phyloP scores from a whole-genome alignment of 2,797 vertebrate genomes.

The Enteromius unitaeniatus region DNA sequence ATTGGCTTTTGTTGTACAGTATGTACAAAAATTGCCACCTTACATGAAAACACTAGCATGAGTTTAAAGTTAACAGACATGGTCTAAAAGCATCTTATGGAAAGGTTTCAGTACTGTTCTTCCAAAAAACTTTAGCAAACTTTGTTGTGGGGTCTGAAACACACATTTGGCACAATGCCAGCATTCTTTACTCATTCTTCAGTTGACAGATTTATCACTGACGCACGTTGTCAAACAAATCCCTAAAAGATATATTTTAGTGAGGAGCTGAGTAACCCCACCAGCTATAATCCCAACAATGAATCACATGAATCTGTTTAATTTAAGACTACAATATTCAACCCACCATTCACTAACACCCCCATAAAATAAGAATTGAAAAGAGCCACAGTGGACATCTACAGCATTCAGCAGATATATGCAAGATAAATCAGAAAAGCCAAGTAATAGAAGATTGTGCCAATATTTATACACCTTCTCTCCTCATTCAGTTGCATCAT shows the following conservation, averaged over 20 bases:
- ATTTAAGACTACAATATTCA: constrained; percentile 18
- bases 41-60: background rate
- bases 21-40: background rate
- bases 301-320: constrained; percentile 40
- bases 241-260: constrained; percentile 30
- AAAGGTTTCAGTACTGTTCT: too few relatives aligned
- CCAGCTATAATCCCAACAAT: constrained; percentile 43
- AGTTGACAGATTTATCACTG: constrained; percentile 25
- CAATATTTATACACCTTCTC: background rate
- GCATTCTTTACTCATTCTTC: background rate
- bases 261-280: constrained; percentile 1
- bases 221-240: constrained; percentile 37
- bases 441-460: background rate
- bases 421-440: constrained; percentile 9
- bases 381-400: constrained; percentile 1
- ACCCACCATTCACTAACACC: constrained; percentile 13
- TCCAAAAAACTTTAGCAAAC: too few relatives aligned
- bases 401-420: constrained; percentile 15
- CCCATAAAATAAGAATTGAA: background rate
- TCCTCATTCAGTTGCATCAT: background rate
- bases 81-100: background rate
- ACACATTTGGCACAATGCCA: constrained; percentile 20
- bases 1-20: background rate
- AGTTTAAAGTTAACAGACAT: background rate
- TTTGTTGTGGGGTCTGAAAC: background rate